Conservation (phyloP, 2,797 vertebrate genomes). For the Gymnothorax javanicus region DNA sequence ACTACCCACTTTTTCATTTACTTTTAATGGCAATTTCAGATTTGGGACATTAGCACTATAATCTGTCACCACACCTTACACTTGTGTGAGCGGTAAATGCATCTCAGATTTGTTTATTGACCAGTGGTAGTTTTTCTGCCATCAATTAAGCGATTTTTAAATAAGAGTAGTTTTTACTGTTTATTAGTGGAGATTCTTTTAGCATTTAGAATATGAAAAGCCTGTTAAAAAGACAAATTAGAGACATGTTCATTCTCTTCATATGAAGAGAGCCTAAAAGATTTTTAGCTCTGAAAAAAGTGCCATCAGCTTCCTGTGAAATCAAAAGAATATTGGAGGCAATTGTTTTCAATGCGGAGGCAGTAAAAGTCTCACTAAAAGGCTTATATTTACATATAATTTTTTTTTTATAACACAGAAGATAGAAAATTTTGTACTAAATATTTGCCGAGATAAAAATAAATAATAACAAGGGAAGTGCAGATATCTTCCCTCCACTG, state of each 20-base stretch:
- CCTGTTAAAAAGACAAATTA: background rate
- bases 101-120: background rate
- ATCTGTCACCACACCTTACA: background rate
- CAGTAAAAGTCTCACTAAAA: too few relatives aligned
- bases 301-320: background rate
- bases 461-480: constrained; percentile 12
- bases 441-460: background rate
- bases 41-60: background rate
- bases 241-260: background rate
- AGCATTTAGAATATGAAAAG: background rate
- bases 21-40: background rate
- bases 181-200: background rate
- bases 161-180: background rate
- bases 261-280: background rate
- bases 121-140: background rate
- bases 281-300: background rate
- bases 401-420: background rate
- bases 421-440: background rate
- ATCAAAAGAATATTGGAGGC: background rate
- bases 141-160: background rate
- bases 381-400: too few relatives aligned
- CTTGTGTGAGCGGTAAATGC: background rate
- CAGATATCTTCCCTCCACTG: constrained; percentile 55
- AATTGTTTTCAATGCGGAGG: background rate
- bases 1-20: background rate